Conservation (phyloP, 2,113 vertebrate genomes). For the Cnemophilus loriae region DNA sequence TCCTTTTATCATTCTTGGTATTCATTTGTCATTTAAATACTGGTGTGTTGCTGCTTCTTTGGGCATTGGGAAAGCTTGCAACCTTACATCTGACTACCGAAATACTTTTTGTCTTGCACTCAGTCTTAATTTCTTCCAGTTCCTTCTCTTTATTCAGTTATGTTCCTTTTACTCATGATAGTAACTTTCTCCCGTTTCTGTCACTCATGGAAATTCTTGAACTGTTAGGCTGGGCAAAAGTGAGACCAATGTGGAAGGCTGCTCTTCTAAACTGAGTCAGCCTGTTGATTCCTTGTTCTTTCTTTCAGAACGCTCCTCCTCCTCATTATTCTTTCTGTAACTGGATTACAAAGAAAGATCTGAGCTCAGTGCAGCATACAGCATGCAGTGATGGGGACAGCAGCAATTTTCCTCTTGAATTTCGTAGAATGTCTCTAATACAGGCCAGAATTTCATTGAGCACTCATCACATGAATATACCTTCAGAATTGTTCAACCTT, state of each 20-base stretch:
- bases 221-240: no score
- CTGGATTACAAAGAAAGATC: not conserved
- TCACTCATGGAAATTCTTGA: not conserved
- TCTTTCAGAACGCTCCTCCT: not conserved
- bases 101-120: not conserved
- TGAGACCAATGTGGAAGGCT: not conserved
- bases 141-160: not conserved
- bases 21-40: not conserved
- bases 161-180: not conserved
- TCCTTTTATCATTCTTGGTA: not conserved
- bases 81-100: not conserved
- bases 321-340: not conserved
- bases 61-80: not conserved
- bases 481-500: not conserved
- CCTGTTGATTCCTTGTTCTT: not conserved
- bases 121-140: not conserved
- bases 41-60: not conserved
- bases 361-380: not conserved
- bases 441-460: not conserved
- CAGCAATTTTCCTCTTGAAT: not conserved
- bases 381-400: not conserved
- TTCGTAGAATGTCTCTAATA: not conserved
- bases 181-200: not conserved
- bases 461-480: not conserved
- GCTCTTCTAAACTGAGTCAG: not conserved